These are phyloP conservation scores for Aphodius sticticus DNA, from an alignment of 2,888 invertebrate genomes.

Conservation along the genomic window DNA sequence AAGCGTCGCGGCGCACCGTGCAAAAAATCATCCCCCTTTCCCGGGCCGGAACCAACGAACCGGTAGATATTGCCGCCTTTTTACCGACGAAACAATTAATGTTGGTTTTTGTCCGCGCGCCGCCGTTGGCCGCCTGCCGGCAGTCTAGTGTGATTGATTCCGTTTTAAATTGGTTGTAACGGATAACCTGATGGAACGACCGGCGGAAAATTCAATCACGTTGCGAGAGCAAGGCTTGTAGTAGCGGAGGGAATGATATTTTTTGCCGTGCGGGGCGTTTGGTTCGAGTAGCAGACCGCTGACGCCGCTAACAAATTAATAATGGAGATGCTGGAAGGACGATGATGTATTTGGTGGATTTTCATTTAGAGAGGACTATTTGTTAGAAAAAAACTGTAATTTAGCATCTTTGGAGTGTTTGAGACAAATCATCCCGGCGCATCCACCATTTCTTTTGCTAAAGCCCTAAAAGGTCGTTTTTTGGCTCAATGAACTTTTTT, in stretches of 20 bases:
- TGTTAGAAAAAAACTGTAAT: no score
- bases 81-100: slow-evolving; percentile 14
- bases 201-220: slow-evolving; percentile 12
- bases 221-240: not conserved
- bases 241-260: not conserved
- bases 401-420: no score
- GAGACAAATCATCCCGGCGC: no score
- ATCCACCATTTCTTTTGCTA: no score
- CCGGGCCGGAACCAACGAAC: not conserved
- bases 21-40: not conserved
- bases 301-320: no score
- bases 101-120: slow-evolving; percentile 11
- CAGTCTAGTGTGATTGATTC: slow-evolving; percentile 21
- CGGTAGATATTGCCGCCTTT: slow-evolving; percentile 6
- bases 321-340: no score
- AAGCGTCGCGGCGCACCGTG: not conserved
- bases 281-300: not conserved
- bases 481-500: no score
- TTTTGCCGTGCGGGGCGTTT: not conserved
- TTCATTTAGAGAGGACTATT: no score
- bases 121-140: not conserved
- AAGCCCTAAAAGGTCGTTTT: no score
- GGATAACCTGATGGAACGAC: slow-evolving; percentile 8
- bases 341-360: no score
- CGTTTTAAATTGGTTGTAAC: slow-evolving; percentile 22